Conservation (phyloP, 2,888 invertebrate species). For the Cosmia trapezina region DNA sequence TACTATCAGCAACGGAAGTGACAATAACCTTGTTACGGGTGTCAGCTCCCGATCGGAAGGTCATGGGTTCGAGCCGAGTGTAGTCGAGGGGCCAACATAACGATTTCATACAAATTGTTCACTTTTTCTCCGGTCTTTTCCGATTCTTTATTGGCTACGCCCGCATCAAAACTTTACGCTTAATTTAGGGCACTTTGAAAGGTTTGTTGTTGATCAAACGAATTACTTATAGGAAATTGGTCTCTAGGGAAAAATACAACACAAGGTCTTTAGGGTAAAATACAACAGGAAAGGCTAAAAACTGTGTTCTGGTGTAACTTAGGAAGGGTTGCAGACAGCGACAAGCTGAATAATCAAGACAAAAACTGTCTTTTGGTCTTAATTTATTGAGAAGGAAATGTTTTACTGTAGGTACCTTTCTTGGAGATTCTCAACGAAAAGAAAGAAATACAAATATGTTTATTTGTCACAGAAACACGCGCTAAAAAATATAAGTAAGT, state of each 20-base stretch:
- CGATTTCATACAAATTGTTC: constrained; percentile 27
- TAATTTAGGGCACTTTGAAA: constrained; percentile 39
- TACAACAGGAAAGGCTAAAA: background rate
- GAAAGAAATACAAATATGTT: background rate
- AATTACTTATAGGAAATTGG: constrained; percentile 19
- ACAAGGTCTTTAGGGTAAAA: background rate
- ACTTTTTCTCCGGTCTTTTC: constrained; percentile 10
- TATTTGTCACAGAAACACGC: background rate
- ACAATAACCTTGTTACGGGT: constrained; percentile 60
- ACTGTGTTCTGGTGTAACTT: background rate
- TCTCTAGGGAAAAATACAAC: background rate
- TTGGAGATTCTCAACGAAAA: background rate
- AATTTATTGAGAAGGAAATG: background rate
- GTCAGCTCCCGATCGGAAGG: constrained; percentile 48
- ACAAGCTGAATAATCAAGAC: too few relatives aligned
- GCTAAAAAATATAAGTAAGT: background rate
- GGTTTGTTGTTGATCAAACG: constrained; percentile 41
- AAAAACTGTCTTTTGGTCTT: too few relatives aligned
- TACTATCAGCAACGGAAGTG: constrained; percentile 53
- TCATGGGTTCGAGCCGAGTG: constrained; percentile 42
- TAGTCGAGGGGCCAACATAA: constrained; percentile 42
- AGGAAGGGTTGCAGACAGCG: too few relatives aligned
- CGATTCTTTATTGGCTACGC: constrained; percentile 33
- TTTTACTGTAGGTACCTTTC: background rate
- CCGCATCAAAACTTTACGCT: constrained; percentile 41